phyloP scores from a whole-genome alignment of 2,797 vertebrate genomes.

The Intellagama lesueurii region DNA sequence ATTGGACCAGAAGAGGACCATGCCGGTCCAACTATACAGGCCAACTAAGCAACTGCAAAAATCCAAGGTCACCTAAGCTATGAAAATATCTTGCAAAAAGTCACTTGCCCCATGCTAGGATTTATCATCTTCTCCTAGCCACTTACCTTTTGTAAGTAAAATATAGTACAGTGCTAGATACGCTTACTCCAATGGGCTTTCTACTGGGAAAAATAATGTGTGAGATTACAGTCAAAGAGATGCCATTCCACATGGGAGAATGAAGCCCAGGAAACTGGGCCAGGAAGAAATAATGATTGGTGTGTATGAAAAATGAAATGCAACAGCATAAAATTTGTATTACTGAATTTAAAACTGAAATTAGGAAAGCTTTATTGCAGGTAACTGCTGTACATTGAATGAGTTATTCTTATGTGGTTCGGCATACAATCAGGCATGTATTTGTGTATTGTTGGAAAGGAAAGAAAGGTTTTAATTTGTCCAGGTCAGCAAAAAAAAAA shows the following conservation, averaged over 20 bases:
- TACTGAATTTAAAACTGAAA: not conserved
- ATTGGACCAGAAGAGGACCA: too few relatives aligned
- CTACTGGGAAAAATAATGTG: not conserved
- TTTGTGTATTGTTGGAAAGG: too few relatives aligned
- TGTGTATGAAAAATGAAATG: not conserved
- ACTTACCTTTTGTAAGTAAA: too few relatives aligned
- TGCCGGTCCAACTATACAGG: too few relatives aligned
- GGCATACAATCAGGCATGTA: not conserved
- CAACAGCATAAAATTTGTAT: not conserved
- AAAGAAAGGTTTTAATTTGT: not conserved
- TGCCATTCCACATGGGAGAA: too few relatives aligned
- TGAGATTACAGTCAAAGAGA: not conserved
- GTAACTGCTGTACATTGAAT: not conserved
- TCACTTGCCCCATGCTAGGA: not conserved
- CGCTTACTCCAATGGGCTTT: not conserved
- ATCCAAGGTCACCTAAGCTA: too few relatives aligned
- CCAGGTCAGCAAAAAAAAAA: not conserved
- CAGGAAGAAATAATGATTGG: not conserved
- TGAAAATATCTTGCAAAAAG: not conserved
- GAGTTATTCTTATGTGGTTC: not conserved
- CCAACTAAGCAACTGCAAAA: too few relatives aligned
- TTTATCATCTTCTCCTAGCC: not conserved
- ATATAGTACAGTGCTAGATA: not conserved
- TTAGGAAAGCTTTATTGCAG: not conserved
- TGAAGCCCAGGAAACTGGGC: not conserved